Evolutionary conservation across 2,113 vertebrate species (phyloP).

Genomic region (Hirundichthys speculiger): DNA sequence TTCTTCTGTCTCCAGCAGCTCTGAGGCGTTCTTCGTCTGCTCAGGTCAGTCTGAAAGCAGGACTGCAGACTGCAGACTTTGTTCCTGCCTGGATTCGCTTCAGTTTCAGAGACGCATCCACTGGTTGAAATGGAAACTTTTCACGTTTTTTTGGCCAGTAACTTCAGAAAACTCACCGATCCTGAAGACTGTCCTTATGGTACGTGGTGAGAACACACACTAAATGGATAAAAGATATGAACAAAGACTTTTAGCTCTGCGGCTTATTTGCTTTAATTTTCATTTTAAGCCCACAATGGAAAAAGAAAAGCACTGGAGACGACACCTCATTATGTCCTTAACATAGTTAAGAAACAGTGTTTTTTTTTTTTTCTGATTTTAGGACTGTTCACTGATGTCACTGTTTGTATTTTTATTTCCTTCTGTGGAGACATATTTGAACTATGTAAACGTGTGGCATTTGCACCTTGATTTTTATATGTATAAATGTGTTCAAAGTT

Average conservation of each 20-base stretch:
- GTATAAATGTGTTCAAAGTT: too few species aligned
- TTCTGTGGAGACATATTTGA: background rate
- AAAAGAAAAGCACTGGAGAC: constrained; percentile 26
- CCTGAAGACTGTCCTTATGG: background rate
- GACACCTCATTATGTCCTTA: constrained; percentile 22
- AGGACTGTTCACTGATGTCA: constrained; percentile 3
- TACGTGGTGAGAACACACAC: background rate
- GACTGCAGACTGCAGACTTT: constrained; percentile 1
- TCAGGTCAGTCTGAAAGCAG: constrained; percentile 15
- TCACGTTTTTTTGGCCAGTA: constrained; percentile 3
- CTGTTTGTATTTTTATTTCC: background rate
- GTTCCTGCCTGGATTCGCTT: background rate
- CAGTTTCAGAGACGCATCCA: constrained; percentile 8
- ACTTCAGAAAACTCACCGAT: too few species aligned
- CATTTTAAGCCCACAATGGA: background rate
- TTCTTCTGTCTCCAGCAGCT: background rate
- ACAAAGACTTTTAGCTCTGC: constrained; percentile 6
- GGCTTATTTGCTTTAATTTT: constrained; percentile 53
- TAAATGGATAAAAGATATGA: background rate
- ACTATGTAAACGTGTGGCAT: too few species aligned
- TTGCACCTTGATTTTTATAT: too few species aligned
- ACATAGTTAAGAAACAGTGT: too few species aligned
- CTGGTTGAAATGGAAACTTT: background rate
- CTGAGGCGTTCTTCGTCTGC: background rate
- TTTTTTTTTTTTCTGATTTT: constrained; percentile 13